These are phyloP conservation scores for Enteromius afrohamiltoni DNA, from an alignment of 2,797 vertebrate species.

Conservation along the genomic window DNA sequence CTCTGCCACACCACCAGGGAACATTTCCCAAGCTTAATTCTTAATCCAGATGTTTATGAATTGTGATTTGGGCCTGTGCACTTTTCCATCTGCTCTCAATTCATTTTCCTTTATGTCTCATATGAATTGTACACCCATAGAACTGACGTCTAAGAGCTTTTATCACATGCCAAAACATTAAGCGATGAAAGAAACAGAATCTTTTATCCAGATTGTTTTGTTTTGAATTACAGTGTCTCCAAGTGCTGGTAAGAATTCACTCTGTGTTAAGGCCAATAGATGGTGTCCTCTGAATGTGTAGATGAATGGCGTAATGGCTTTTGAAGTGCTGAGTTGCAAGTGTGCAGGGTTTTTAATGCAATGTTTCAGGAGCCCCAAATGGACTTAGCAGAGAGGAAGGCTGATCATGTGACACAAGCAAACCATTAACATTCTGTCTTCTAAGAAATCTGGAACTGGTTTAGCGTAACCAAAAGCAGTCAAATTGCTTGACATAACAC, in stretches of 20 bases:
- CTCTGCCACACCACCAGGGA: slow-evolving; percentile 23
- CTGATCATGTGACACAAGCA: slow-evolving; percentile 54
- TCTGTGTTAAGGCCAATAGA: slow-evolving; percentile 19
- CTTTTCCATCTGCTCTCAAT: slow-evolving; percentile 75
- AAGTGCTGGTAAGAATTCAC: slow-evolving; percentile 47
- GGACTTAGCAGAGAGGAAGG: slow-evolving; percentile 49
- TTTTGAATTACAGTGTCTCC: slow-evolving; percentile 48
- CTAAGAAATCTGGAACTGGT: slow-evolving; percentile 59
- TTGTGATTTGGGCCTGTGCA: slow-evolving; percentile 67
- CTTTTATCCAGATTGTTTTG: slow-evolving; percentile 64
- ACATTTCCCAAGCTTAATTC: slow-evolving; percentile 60
- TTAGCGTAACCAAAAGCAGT: slow-evolving; percentile 58
- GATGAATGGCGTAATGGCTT: slow-evolving; percentile 47
- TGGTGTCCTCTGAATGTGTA: slow-evolving; percentile 41
- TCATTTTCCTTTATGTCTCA: slow-evolving; percentile 71
- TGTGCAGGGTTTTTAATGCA: slow-evolving; percentile 43
- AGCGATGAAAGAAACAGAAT: slow-evolving; percentile 72
- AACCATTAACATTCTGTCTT: slow-evolving; percentile 53
- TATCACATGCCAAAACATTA: slow-evolving; percentile 73
- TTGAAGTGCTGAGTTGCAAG: slow-evolving; percentile 49
- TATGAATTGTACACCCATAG: slow-evolving; percentile 69
- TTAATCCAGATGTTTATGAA: slow-evolving; percentile 73
- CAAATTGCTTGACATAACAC: slow-evolving; percentile 44
- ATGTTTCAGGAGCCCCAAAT: slow-evolving; percentile 48
- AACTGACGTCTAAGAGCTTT: slow-evolving; percentile 70